Percentiles rank a stretch among this genome's conserved stretches.
Conservation (phyloP, 2,888 invertebrate genomes). For the Ophonus ardosiacus region DNA sequence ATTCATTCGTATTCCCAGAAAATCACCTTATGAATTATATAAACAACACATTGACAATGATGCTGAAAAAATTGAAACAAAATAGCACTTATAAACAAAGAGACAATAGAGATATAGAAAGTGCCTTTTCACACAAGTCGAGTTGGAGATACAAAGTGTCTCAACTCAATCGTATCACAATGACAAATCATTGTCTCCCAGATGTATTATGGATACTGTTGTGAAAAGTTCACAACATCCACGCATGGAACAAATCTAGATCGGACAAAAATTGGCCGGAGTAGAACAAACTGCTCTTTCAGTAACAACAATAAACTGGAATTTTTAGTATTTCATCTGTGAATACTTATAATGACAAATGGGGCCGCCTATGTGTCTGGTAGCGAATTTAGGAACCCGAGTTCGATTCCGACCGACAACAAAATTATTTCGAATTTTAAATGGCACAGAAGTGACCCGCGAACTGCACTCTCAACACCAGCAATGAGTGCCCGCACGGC, state of each 20-base stretch:
- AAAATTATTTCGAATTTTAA: too few relatives aligned
- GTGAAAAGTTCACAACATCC: constrained; percentile 14
- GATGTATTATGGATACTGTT: constrained; percentile 7
- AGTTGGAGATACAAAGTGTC: constrained; percentile 19
- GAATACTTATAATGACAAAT: too few relatives aligned
- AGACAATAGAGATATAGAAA: constrained; percentile 36
- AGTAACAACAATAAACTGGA: background rate
- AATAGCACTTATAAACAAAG: constrained; percentile 36
- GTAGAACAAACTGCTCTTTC: background rate
- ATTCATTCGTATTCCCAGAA: background rate
- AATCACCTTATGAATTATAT: background rate
- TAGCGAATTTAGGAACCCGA: too few relatives aligned
- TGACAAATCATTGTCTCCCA: constrained; percentile 39
- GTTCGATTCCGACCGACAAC: too few relatives aligned
- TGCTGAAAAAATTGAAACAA: constrained; percentile 11
- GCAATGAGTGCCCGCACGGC: too few relatives aligned
- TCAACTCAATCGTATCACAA: constrained; percentile 37
- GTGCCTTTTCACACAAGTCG: constrained; percentile 8
- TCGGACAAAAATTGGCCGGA: background rate
- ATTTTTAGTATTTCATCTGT: too few relatives aligned
- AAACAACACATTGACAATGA: background rate
- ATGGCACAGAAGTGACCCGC: too few relatives aligned
- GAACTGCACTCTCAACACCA: too few relatives aligned
- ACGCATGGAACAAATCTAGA: background rate
- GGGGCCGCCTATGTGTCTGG: too few relatives aligned